Conservation (phyloP, 2,113 vertebrate genomes). For the Ondatra zibethicus region DNA sequence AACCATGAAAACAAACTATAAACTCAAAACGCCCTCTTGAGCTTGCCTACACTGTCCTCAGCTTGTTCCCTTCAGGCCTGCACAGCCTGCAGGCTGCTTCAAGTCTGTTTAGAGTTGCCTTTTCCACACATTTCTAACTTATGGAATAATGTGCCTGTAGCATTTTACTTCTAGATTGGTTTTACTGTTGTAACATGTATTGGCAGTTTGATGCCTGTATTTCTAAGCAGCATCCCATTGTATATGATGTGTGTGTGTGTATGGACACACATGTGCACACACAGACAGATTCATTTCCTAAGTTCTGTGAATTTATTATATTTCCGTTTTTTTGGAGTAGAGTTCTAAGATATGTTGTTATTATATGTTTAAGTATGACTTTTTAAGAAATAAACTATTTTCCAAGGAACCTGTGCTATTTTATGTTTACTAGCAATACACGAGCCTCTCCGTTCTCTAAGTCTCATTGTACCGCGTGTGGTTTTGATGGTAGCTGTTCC, state of each 20-base stretch:
- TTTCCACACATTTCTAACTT: background rate
- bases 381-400: conserved; percentile 26
- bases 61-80: background rate
- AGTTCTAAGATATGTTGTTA: background rate
- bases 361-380: background rate
- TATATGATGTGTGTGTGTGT: background rate
- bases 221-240: background rate
- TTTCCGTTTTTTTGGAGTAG: conserved; percentile 33
- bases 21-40: background rate
- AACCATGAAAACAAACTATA: background rate
- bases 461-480: background rate
- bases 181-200: background rate
- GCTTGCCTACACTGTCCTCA: background rate
- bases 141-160: background rate
- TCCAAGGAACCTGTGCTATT: background rate
- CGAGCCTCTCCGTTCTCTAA: background rate
- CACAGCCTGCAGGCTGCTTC: background rate
- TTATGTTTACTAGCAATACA: background rate
- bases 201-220: background rate
- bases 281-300: too few species aligned
- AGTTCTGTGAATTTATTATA: too few species aligned
- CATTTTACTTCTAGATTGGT: conserved; percentile 12
- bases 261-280: too few species aligned
- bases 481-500: background rate
- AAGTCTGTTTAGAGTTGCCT: background rate